Evolutionary conservation across 2,113 vertebrate genomes (phyloP).

Genomic region (Zosterops japonicus): DNA sequence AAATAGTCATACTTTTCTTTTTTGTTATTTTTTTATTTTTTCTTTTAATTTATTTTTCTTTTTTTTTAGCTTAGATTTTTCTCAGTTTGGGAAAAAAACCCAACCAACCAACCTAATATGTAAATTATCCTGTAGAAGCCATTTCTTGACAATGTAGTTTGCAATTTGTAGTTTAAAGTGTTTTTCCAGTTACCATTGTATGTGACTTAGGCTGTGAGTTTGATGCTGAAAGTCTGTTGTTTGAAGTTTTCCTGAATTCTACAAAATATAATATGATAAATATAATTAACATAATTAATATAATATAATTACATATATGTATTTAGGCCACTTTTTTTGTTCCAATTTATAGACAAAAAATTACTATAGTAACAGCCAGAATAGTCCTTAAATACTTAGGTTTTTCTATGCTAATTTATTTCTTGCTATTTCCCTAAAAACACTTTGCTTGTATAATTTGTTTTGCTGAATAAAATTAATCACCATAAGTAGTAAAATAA

Average conservation of each 20-base stretch:
- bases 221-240: neutral
- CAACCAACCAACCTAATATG: neutral
- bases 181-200: neutral
- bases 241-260: neutral
- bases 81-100: neutral
- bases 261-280: neutral
- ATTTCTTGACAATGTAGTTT: neutral
- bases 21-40: neutral
- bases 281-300: neutral
- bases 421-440: neutral
- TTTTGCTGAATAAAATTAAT: neutral
- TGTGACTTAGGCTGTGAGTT: neutral
- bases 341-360: neutral
- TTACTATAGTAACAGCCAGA: neutral
- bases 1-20: neutral
- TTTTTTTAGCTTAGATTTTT: neutral
- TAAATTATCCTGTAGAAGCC: neutral
- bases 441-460: neutral
- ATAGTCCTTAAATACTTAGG: neutral
- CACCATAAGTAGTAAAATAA: neutral
- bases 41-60: accelerated
- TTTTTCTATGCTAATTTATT: neutral
- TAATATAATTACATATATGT: accelerated
- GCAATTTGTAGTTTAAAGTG: neutral
- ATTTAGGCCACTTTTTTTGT: neutral